Percentiles rank a stretch among this genome's conserved stretches.
Evolutionary conservation across 2,797 vertebrate species (phyloP).

Genomic region (Onychomys arenicola): DNA sequence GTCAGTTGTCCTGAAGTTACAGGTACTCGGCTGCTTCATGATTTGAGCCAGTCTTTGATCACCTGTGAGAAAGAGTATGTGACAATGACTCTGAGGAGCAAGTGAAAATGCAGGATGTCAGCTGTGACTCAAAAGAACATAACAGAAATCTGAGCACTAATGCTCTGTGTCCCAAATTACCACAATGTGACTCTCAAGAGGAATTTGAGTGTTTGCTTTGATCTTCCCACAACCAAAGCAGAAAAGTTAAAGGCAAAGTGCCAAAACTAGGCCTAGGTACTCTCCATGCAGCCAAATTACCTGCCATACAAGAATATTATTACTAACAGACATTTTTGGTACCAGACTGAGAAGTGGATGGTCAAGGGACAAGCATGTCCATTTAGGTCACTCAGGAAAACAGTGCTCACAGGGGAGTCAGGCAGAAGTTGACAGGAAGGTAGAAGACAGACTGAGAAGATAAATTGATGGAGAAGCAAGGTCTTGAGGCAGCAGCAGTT

Average conservation of each 20-base stretch:
- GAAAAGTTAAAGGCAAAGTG: constrained; percentile 88
- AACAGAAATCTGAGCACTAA: neutral
- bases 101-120: neutral
- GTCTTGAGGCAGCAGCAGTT: neutral
- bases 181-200: neutral
- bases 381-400: neutral
- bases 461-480: constrained; percentile 80
- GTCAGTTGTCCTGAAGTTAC: neutral
- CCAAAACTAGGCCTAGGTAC: constrained; percentile 92
- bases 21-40: neutral
- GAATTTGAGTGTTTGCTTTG: neutral
- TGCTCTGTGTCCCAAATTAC: neutral
- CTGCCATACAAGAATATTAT: constrained; percentile 89
- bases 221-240: neutral
- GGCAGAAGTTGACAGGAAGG: constrained; percentile 34
- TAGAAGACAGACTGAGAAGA: constrained; percentile 75
- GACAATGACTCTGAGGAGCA: neutral
- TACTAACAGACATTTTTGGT: constrained; percentile 79
- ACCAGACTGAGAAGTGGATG: constrained; percentile 84
- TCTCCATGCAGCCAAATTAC: constrained; percentile 91
- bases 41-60: neutral
- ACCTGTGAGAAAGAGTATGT: neutral
- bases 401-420: neutral
- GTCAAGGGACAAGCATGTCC: constrained; percentile 62
- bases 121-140: neutral